phyloP scores from a whole-genome alignment of 2,888 invertebrate species.

The Clepsis dumicolana region DNA sequence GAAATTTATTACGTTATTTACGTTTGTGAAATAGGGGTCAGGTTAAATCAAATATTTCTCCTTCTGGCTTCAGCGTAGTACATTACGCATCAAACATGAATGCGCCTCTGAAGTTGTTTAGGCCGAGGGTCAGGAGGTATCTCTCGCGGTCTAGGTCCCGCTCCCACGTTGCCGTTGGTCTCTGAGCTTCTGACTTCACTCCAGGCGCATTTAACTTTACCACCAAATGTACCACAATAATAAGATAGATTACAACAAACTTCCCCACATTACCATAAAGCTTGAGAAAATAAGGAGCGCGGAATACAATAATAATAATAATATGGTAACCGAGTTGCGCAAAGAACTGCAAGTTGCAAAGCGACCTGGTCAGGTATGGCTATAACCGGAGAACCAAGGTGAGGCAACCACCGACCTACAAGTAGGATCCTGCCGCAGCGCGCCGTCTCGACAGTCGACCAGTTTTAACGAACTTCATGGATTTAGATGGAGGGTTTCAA shows the following conservation, averaged over 20 bases:
- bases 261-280: background rate
- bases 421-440: slow-evolving; percentile 60
- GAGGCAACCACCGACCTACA: slow-evolving; percentile 72
- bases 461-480: background rate
- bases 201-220: too few species aligned
- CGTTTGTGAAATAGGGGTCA: too few species aligned
- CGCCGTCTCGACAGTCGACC: slow-evolving; percentile 49
- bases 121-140: too few species aligned
- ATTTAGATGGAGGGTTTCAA: background rate
- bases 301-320: slow-evolving; percentile 6
- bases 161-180: too few species aligned
- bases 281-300: slow-evolving; percentile 9
- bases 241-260: background rate
- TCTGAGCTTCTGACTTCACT: background rate
- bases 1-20: too few species aligned
- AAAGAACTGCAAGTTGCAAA: slow-evolving; percentile 53
- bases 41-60: too few species aligned
- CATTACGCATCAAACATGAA: too few species aligned
- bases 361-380: slow-evolving; percentile 78
- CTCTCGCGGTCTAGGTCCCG: too few species aligned
- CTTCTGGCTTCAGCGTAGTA: too few species aligned
- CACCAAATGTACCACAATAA: background rate
- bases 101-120: too few species aligned
- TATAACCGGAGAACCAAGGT: slow-evolving; percentile 78
- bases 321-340: slow-evolving; percentile 55